A percentile compares a stretch with the other conserved stretches of the same genome.
These are phyloP conservation scores for Conops quadrifasciatus DNA, from an alignment of 2,888 invertebrate species.

Conservation along the genomic window DNA sequence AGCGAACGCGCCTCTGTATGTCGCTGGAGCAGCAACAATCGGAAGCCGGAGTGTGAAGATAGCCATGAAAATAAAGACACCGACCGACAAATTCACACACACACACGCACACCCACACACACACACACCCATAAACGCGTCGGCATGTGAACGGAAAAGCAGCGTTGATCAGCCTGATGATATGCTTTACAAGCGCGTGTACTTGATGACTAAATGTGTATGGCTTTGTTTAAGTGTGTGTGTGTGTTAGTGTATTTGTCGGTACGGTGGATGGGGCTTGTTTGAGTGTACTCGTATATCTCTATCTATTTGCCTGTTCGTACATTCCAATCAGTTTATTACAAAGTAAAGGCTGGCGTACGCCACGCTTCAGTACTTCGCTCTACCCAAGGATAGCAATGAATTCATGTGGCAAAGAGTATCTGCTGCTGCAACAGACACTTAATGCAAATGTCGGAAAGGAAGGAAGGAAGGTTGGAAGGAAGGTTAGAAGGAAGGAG, in stretches of 20 bases:
- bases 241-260: slow-evolving; percentile 29
- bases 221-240: slow-evolving; percentile 31
- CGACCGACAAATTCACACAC: neutral
- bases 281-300: slow-evolving; percentile 8
- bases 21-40: neutral
- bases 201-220: slow-evolving; percentile 26
- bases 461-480: no score
- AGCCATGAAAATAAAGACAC: neutral
- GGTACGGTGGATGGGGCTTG: no score
- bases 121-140: neutral
- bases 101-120: neutral
- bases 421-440: neutral
- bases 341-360: slow-evolving; percentile 1
- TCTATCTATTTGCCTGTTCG: neutral
- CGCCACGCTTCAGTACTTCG: neutral
- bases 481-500: no score
- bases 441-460: no score
- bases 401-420: slow-evolving; percentile 13
- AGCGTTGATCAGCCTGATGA: slow-evolving; percentile 30
- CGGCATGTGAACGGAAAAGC: slow-evolving; percentile 14
- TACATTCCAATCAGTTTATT: slow-evolving; percentile 27
- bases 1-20: neutral
- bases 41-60: no score
- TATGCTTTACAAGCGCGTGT: slow-evolving; percentile 17
- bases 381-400: neutral